These are phyloP conservation scores for Thalassoma bifasciatum DNA, from an alignment of 2,113 vertebrate genomes.

Conservation along the genomic window DNA sequence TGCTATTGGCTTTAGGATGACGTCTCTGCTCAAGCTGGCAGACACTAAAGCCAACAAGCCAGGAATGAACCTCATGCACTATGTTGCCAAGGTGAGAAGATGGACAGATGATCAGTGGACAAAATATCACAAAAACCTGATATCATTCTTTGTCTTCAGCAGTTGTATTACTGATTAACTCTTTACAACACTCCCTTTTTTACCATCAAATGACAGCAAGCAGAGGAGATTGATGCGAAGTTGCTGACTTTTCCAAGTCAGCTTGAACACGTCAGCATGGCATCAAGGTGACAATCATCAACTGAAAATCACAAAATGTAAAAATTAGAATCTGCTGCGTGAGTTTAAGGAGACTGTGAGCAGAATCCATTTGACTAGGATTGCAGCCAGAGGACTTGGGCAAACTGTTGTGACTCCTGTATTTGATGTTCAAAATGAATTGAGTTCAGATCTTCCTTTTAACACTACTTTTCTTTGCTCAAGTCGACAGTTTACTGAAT, in stretches of 20 bases:
- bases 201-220: constrained; percentile 73
- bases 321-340: no score
- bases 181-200: neutral
- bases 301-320: no score
- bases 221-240: constrained; percentile 74
- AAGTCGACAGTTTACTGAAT: no score
- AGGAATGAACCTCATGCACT: constrained; percentile 87
- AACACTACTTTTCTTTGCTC: no score
- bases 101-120: neutral
- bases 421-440: no score
- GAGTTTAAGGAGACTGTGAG: no score
- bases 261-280: constrained; percentile 77
- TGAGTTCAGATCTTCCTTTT: no score
- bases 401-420: no score
- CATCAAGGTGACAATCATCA: constrained; percentile 70
- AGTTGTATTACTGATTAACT: neutral
- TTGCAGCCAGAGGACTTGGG: no score
- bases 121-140: neutral
- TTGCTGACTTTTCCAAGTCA: constrained; percentile 78
- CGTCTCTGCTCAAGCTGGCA: constrained; percentile 83
- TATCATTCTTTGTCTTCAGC: neutral
- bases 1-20: constrained; percentile 84
- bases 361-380: no score
- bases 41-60: constrained; percentile 88
- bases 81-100: constrained; percentile 82